A percentile compares a stretch with the other conserved stretches of the same genome.
phyloP scores from a whole-genome alignment of 2,113 vertebrate species.

The Loxodonta africana region DNA sequence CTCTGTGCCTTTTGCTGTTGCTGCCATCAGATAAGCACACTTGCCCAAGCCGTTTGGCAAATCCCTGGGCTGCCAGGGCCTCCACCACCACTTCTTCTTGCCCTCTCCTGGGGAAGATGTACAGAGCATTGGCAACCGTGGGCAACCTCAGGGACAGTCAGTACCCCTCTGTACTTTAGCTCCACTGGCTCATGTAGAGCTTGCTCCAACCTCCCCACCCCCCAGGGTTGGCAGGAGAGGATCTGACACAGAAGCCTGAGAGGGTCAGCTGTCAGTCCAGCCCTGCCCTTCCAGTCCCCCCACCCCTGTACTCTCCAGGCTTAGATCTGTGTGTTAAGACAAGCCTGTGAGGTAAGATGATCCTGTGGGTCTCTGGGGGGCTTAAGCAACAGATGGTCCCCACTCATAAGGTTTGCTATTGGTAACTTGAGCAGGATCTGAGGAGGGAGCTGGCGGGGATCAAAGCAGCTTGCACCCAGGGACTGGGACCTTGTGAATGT shows the following conservation, averaged over 20 bases:
- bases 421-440: constrained; percentile 72
- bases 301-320: constrained; percentile 55
- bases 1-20: not conserved
- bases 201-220: not conserved
- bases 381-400: constrained; percentile 86
- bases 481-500: constrained; percentile 72
- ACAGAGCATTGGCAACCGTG: not conserved
- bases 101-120: not conserved
- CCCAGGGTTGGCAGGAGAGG: constrained; percentile 56
- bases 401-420: not conserved
- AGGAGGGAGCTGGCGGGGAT: constrained; percentile 58
- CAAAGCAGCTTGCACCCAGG: constrained; percentile 54
- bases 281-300: constrained; percentile 14
- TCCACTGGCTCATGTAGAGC: not conserved
- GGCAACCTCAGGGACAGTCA: not conserved
- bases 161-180: not conserved
- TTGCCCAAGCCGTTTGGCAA: not conserved
- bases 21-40: not conserved
- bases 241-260: constrained; percentile 87
- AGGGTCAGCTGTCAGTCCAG: constrained; percentile 84
- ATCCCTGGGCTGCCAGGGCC: not conserved
- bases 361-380: constrained; percentile 77
- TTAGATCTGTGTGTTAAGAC: constrained; percentile 84
- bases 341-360: constrained; percentile 90
- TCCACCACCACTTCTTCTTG: not conserved